phyloP scores from a whole-genome alignment of 2,888 invertebrate genomes.

The Epistrophella euchroma region DNA sequence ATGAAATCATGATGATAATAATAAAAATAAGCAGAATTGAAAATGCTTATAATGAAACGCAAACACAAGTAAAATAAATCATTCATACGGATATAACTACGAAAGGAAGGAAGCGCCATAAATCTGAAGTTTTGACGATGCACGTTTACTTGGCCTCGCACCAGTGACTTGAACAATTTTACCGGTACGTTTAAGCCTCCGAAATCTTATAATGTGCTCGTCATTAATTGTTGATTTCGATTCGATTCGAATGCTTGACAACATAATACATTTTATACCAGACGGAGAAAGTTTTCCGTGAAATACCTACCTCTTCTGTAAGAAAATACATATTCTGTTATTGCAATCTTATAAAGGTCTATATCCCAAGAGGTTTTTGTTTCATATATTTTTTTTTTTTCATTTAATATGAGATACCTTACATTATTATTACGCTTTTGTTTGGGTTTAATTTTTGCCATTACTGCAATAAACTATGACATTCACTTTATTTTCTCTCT shows the following conservation, averaged over 20 bases:
- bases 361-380: neutral
- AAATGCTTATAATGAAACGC: neutral
- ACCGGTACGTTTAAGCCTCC: conserved; percentile 24
- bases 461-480: conserved; percentile 50
- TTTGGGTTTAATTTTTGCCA: conserved; percentile 42
- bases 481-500: conserved; percentile 64
- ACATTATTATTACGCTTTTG: conserved; percentile 34
- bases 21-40: conserved; percentile 22
- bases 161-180: no score
- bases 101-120: neutral
- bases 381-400: neutral
- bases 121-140: conserved; percentile 8
- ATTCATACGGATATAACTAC: neutral
- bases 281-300: conserved; percentile 63
- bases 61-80: neutral
- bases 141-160: neutral
- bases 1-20: conserved; percentile 50
- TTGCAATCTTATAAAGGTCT: conserved; percentile 12
- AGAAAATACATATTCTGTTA: conserved; percentile 25
- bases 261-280: neutral
- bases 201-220: conserved; percentile 34
- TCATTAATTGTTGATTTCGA: conserved; percentile 42
- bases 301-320: conserved; percentile 40
- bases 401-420: conserved; percentile 7
- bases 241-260: conserved; percentile 39